Conservation (phyloP, 2,113 vertebrate genomes). For the Camelus bactrianus region DNA sequence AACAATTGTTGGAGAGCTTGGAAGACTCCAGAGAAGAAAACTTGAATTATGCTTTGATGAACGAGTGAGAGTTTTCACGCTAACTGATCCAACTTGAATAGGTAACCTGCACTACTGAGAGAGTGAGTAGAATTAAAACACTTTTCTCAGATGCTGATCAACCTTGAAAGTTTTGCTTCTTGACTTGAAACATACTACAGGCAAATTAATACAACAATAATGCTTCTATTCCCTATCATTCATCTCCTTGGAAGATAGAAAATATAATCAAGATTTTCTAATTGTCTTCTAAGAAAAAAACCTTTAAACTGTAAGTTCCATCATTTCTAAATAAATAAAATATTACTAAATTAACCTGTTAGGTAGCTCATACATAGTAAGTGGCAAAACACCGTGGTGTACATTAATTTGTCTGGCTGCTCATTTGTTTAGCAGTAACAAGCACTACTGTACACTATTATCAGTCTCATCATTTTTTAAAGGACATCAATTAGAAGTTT, state of each 20-base stretch:
- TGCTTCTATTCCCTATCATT: neutral
- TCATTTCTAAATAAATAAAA: conserved; percentile 46
- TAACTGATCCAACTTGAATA: neutral
- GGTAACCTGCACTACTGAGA: neutral
- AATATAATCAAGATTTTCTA: conserved; percentile 35
- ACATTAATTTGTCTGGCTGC: neutral
- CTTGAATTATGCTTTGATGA: neutral
- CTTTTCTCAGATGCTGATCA: neutral
- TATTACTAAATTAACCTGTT: conserved; percentile 2
- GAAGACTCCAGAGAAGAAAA: conserved; percentile 14
- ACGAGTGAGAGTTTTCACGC: neutral
- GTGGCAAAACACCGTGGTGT: neutral
- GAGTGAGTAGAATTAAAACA: conserved; percentile 22
- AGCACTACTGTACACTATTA: neutral
- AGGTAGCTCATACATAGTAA: neutral
- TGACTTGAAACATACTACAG: neutral
- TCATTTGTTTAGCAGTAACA: neutral
- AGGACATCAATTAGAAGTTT: neutral
- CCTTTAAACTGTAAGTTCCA: neutral
- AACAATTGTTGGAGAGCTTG: neutral
- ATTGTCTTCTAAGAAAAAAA: neutral
- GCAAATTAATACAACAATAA: neutral
- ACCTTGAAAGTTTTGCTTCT: conserved; percentile 51
- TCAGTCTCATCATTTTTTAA: neutral
- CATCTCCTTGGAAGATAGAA: neutral